phyloP scores from a whole-genome alignment of 37 sponge, comb jelly and placozoan species.

The Oscarella lobularis region DNA sequence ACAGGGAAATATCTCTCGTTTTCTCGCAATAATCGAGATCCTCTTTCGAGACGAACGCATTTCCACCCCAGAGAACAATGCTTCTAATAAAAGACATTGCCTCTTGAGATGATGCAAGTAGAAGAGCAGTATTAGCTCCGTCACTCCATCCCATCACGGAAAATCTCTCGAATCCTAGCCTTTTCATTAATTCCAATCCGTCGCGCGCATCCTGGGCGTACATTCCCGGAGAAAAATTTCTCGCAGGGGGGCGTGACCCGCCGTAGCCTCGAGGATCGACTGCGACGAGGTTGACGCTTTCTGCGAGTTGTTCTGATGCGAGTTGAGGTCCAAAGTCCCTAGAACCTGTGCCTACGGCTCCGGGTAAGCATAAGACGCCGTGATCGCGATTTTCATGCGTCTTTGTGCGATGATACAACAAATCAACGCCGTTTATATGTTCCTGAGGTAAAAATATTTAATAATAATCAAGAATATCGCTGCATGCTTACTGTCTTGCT shows the following conservation, averaged over 20 bases:
- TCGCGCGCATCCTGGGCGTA: slow-evolving; percentile 31
- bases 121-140: slow-evolving; percentile 36
- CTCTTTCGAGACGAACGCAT: slow-evolving; percentile 32
- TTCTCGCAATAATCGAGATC: slow-evolving; percentile 33
- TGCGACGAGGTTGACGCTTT: neutral
- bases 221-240: slow-evolving; percentile 21
- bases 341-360: neutral
- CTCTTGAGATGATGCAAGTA: slow-evolving; percentile 23
- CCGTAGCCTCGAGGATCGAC: slow-evolving; percentile 27
- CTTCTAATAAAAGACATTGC: slow-evolving; percentile 19
- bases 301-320: neutral
- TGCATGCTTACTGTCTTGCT: too few species aligned
- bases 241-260: slow-evolving; percentile 18
- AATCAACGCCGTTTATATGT: neutral
- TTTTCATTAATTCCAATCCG: slow-evolving; percentile 27
- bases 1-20: slow-evolving; percentile 24
- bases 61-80: slow-evolving; percentile 48
- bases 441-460: too few species aligned
- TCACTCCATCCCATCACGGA: slow-evolving; percentile 71
- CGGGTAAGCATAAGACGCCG: neutral
- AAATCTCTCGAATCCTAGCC: slow-evolving; percentile 25
- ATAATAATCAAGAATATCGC: too few species aligned
- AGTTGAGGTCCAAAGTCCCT: slow-evolving; percentile 1
- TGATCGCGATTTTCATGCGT: neutral
- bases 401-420: neutral